Evolutionary conservation across 2,113 vertebrate species (phyloP).

Genomic region (Sinocyclocheilus anophthalmus): DNA sequence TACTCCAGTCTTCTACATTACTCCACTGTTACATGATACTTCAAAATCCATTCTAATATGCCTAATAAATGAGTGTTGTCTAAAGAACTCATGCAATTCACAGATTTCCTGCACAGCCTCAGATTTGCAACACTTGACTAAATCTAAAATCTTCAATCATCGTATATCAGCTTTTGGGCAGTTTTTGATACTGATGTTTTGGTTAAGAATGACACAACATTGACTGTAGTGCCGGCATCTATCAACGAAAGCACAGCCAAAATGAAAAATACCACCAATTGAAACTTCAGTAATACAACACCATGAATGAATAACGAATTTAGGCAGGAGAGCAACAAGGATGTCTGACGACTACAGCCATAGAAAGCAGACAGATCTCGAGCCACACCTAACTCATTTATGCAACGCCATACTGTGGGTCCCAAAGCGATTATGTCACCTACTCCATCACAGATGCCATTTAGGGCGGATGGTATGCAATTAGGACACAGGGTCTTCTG

Average conservation of each 20-base stretch:
- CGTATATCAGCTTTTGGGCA: too few relatives aligned
- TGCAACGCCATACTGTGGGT: not conserved
- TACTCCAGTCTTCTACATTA: too few relatives aligned
- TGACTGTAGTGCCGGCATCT: not conserved
- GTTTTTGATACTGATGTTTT: too few relatives aligned
- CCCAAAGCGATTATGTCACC: not conserved
- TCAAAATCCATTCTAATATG: too few relatives aligned
- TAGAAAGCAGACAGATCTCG: not conserved
- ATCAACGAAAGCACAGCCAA: not conserved
- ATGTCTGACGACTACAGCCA: not conserved
- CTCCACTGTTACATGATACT: too few relatives aligned
- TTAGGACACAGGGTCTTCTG: not conserved
- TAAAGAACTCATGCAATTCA: not conserved
- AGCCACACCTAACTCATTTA: constrained; percentile 2
- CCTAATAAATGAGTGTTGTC: not conserved
- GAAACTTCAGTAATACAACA: not conserved
- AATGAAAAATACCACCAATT: not conserved
- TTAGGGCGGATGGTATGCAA: not conserved
- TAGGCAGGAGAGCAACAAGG: not conserved
- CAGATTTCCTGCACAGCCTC: not conserved
- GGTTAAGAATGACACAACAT: not conserved
- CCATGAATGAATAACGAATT: not conserved
- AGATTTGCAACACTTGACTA: not conserved
- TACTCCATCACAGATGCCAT: not conserved
- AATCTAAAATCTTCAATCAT: not conserved